Percentiles rank a stretch among this genome's conserved stretches.
phyloP scores from a whole-genome alignment of 1,140 invertebrate genomes.

The Trinorchestia longiramus region DNA sequence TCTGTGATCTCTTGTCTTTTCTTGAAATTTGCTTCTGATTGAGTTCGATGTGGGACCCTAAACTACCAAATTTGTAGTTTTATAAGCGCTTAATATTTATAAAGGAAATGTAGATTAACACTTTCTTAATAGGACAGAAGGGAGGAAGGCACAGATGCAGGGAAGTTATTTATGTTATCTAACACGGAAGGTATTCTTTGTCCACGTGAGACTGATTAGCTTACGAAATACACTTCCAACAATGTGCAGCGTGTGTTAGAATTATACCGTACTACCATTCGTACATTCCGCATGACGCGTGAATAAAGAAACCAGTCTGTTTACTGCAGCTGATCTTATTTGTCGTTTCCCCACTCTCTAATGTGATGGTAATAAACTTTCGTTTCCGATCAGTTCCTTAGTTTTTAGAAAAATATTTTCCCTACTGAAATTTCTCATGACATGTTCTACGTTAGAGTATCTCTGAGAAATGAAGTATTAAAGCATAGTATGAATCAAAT shows the following conservation, averaged over 20 bases:
- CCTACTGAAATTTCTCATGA: not conserved
- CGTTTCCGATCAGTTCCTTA: not conserved
- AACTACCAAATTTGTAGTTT: not conserved
- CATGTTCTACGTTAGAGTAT: not conserved
- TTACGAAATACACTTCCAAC: not conserved
- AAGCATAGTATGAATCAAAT: not conserved
- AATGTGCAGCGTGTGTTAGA: not conserved
- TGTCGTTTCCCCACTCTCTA: not conserved
- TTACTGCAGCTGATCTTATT: not conserved
- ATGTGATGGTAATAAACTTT: not conserved
- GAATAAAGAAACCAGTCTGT: not conserved
- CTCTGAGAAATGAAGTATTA: not conserved
- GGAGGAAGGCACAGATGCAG: not conserved
- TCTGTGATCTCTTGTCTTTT: constrained; percentile 8
- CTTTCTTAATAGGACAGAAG: not conserved
- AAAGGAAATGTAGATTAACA: not conserved
- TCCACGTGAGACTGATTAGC: not conserved
- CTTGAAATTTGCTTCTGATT: not conserved
- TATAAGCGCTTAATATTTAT: not conserved
- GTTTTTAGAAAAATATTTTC: not conserved
- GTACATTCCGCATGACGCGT: not conserved
- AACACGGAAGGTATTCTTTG: not conserved
- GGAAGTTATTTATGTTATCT: not conserved
- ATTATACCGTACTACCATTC: not conserved
- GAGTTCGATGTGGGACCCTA: not conserved